Evolutionary conservation across 1,140 invertebrate species (phyloP).

Genomic region (Vanessa atalanta): DNA sequence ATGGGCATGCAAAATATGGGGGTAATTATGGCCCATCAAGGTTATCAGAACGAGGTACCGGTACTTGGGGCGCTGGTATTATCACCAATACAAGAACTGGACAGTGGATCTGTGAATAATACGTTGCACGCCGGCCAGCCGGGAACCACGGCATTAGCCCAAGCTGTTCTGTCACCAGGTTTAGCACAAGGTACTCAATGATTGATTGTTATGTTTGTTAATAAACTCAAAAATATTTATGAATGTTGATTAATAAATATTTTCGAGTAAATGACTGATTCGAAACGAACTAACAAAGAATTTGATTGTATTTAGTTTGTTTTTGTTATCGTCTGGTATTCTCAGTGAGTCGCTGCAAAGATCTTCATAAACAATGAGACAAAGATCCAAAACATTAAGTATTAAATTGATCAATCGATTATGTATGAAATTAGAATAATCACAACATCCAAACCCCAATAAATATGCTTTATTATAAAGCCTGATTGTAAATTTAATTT

Average conservation of each 20-base stretch:
- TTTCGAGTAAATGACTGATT: too few relatives aligned
- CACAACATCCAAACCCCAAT: too few relatives aligned
- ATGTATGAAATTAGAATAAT: too few relatives aligned
- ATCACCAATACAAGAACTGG: constrained; percentile 89
- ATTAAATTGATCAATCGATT: too few relatives aligned
- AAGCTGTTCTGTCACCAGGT: constrained; percentile 85
- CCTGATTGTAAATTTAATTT: not conserved
- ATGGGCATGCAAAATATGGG: constrained; percentile 82
- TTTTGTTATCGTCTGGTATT: too few relatives aligned
- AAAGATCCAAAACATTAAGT: too few relatives aligned
- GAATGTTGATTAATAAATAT: too few relatives aligned
- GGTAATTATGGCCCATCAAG: constrained; percentile 84
- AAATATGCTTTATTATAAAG: not conserved
- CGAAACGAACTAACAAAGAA: too few relatives aligned
- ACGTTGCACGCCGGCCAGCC: constrained; percentile 85
- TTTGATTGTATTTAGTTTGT: too few relatives aligned
- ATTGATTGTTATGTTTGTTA: not conserved
- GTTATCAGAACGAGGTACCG: constrained; percentile 84
- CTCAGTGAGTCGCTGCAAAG: too few relatives aligned
- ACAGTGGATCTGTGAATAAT: constrained; percentile 85
- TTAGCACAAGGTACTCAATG: constrained; percentile 56
- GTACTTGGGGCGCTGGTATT: constrained; percentile 87
- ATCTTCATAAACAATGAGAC: too few relatives aligned
- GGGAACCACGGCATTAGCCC: constrained; percentile 85
- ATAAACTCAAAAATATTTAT: too few relatives aligned